Evolutionary conservation across 2,797 vertebrate genomes (phyloP).

Genomic region (Helostoma temminkii): DNA sequence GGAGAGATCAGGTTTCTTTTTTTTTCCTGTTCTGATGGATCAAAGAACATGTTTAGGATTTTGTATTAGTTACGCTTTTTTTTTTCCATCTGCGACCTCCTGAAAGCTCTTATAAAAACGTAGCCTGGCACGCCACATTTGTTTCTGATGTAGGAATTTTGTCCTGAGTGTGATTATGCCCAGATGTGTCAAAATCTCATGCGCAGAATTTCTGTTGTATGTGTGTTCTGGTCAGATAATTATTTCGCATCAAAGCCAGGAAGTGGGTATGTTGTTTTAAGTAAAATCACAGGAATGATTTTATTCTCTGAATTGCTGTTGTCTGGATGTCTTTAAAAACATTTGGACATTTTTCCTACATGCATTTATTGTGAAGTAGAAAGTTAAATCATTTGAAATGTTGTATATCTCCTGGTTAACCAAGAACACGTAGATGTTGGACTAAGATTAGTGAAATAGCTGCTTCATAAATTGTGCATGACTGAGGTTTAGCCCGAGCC

Average conservation of each 20-base stretch:
- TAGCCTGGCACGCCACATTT: conserved; percentile 57
- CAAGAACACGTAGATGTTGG: not conserved
- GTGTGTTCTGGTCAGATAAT: conserved; percentile 32
- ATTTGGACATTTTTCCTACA: not conserved
- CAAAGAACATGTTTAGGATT: conserved; percentile 74
- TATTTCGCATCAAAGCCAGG: conserved; percentile 37
- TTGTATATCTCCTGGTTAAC: conserved; percentile 10
- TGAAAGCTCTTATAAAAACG: conserved; percentile 55
- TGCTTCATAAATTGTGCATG: not conserved
- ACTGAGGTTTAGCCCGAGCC: conserved; percentile 4
- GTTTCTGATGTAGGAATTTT: conserved; percentile 48
- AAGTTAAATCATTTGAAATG: not conserved
- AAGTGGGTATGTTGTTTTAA: conserved; percentile 9
- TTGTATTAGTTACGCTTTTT: conserved; percentile 45
- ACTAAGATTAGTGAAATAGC: conserved; percentile 7
- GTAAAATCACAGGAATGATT: conserved; percentile 8
- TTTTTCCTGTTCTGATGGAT: conserved; percentile 73
- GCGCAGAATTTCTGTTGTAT: conserved; percentile 20
- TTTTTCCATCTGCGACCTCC: conserved; percentile 7
- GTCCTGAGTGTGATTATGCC: conserved; percentile 42
- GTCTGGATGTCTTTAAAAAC: not conserved
- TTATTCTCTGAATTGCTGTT: not conserved
- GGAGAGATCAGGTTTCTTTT: conserved; percentile 73
- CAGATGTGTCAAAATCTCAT: conserved; percentile 53
- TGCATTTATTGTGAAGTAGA: not conserved